These are phyloP conservation scores for Epizoanthus rinbou DNA, from an alignment of 92 coral and sea anemone species.

Conservation along the genomic window DNA sequence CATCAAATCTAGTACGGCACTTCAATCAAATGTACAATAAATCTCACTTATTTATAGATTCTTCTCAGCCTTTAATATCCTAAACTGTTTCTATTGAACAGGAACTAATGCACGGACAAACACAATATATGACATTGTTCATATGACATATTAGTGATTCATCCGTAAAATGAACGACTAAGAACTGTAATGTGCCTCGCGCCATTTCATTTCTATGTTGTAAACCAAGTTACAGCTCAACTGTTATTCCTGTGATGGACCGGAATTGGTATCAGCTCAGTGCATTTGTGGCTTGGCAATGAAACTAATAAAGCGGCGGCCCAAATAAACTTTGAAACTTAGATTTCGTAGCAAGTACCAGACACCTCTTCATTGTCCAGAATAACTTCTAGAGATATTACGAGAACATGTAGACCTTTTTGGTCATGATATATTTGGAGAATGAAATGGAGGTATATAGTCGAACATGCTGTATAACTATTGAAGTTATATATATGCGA, in stretches of 20 bases:
- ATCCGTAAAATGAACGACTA: no score
- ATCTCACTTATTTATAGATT: neutral
- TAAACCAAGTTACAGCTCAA: neutral
- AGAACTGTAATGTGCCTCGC: neutral
- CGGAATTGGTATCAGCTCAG: slow-evolving; percentile 20
- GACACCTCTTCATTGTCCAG: neutral
- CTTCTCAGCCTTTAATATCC: neutral
- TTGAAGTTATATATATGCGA: no score
- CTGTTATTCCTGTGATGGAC: neutral
- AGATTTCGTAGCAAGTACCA: neutral
- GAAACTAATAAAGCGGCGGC: neutral
- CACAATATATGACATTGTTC: no score
- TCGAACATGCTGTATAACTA: no score
- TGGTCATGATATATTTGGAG: no score
- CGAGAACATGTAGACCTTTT: neutral
- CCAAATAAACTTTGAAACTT: neutral
- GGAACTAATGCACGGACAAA: no score
- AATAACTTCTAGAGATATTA: neutral
- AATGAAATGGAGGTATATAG: no score
- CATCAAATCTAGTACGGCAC: neutral
- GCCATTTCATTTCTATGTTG: neutral
- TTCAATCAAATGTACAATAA: neutral
- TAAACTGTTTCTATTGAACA: no score
- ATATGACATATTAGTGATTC: no score
- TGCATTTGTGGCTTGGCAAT: slow-evolving; percentile 23